Conservation (phyloP, 1,140 invertebrate genomes). For the Tribolium madens region DNA sequence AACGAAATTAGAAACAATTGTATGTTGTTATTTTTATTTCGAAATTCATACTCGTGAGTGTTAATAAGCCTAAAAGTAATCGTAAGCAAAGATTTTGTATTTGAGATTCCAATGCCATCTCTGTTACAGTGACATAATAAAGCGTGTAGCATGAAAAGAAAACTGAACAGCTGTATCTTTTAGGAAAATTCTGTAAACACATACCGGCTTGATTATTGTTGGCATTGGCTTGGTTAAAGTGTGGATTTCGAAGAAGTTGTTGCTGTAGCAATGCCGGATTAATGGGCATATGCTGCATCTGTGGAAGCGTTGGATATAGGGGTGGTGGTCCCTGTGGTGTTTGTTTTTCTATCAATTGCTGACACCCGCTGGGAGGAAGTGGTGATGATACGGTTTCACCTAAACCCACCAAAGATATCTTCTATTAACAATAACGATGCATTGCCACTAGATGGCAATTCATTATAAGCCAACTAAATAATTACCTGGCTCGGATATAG, state of each 20-base stretch:
- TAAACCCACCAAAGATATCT: slow-evolving; percentile 45
- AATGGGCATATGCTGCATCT: slow-evolving; percentile 65
- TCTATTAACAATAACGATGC: not conserved
- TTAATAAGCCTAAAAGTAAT: too few relatives aligned
- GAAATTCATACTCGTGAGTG: too few relatives aligned
- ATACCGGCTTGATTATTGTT: slow-evolving; percentile 58
- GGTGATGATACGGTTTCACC: slow-evolving; percentile 54
- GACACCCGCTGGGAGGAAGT: slow-evolving; percentile 54
- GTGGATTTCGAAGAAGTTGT: slow-evolving; percentile 70
- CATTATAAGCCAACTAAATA: too few relatives aligned
- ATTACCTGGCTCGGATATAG: slow-evolving; percentile 84
- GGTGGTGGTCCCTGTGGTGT: slow-evolving; percentile 64
- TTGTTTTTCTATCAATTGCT: slow-evolving; percentile 49
- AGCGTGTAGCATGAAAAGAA: too few relatives aligned
- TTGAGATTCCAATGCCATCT: too few relatives aligned
- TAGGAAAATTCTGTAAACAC: too few relatives aligned
- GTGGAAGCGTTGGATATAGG: slow-evolving; percentile 69
- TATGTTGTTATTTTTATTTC: too few relatives aligned
- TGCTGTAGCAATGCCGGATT: slow-evolving; percentile 70
- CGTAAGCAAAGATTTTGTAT: too few relatives aligned
- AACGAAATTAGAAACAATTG: too few relatives aligned
- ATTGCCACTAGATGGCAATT: not conserved
- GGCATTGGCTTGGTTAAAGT: slow-evolving; percentile 64
- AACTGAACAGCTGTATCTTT: too few relatives aligned
- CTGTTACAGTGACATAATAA: too few relatives aligned